Evolutionary conservation across 92 coral and sea anemone genomes (phyloP), one percentile per base, ranked within the genome.

Genomic region (Chrysogorgia sp.): DNA sequence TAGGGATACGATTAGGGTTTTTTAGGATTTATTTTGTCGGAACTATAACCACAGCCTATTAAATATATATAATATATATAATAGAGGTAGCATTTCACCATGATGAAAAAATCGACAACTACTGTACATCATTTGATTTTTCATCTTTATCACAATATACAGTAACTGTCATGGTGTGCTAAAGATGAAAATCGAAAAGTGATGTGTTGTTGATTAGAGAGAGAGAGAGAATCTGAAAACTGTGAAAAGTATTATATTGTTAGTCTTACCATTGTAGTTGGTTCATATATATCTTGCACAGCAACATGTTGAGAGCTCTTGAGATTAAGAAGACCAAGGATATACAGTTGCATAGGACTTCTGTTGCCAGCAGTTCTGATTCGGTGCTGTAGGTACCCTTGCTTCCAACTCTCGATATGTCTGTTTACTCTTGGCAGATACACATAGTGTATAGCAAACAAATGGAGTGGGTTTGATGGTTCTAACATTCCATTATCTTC

Each of bases 301-400:
- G 82, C 85, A 70, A 66, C 74, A 41, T 65, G 82, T 35, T 74
- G 71, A 37, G 89, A 79, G 40, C 78, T 64, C 66, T 63, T 79
- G 66, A 61, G 55, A 45, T 56, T 72, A 52, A 85, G 70, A 50
- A 80, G 81, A 24, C 85, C 89, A 33, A 79, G 62, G 32, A 80
- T 85, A 47, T 85, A 79, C 14, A 85, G 77, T 32, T 79, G 89
- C 85, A 85, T 79, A 10, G 89, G 89, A 74, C 56, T 48, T 83
- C 86, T 63, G 20, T 45, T 83, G 43, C 86, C 86, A 34, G 86
- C 86, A 61, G 84, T 71, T 72, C 77, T 25, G 45, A 85, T 85
- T 65, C 84, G 63, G 53, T 85, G 89, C 32, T 66, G 81, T 25
- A 79, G 58, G 56, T 26, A 85, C 25, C 89, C 89, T 64, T 80